These are phyloP conservation scores for Tachina grossa DNA, from an alignment of 2,888 invertebrate genomes.

Conservation along the genomic window DNA sequence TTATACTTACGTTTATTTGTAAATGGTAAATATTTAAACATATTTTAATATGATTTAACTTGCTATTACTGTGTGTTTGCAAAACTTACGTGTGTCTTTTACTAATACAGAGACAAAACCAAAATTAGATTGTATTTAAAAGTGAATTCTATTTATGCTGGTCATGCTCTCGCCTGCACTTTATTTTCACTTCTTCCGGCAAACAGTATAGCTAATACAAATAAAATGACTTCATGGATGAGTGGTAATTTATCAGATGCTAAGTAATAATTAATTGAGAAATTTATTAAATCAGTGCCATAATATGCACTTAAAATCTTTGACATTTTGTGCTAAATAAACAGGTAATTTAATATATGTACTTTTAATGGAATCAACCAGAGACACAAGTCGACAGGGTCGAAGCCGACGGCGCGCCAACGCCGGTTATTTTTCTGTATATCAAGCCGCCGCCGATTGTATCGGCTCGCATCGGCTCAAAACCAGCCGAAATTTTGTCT, in stretches of 20 bases:
- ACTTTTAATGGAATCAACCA: too few species aligned
- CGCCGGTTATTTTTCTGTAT: too few species aligned
- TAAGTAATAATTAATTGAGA: slow-evolving; percentile 57
- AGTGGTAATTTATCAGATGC: slow-evolving; percentile 52
- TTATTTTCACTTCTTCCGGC: slow-evolving; percentile 1
- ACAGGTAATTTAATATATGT: slow-evolving; percentile 46
- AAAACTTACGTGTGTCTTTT: not conserved
- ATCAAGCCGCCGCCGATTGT: too few species aligned
- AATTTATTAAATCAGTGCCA: slow-evolving; percentile 57
- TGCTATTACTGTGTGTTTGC: slow-evolving; percentile 15
- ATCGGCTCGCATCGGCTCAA: too few species aligned
- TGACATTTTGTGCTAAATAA: slow-evolving; percentile 40
- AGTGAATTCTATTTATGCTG: slow-evolving; percentile 44
- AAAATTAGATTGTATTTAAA: slow-evolving; percentile 49
- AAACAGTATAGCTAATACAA: slow-evolving; percentile 26
- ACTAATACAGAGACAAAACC: not conserved
- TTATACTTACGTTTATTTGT: slow-evolving; percentile 26
- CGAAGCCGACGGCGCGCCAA: too few species aligned
- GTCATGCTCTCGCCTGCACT: not conserved
- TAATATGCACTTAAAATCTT: slow-evolving; percentile 53
- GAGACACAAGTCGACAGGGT: too few species aligned
- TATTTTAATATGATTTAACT: slow-evolving; percentile 46
- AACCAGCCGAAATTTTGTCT: too few species aligned
- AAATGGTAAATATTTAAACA: slow-evolving; percentile 40
- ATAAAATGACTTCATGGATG: slow-evolving; percentile 45